phyloP scores from a whole-genome alignment of 2,888 invertebrate genomes.

The Cataglyphis cursor region DNA sequence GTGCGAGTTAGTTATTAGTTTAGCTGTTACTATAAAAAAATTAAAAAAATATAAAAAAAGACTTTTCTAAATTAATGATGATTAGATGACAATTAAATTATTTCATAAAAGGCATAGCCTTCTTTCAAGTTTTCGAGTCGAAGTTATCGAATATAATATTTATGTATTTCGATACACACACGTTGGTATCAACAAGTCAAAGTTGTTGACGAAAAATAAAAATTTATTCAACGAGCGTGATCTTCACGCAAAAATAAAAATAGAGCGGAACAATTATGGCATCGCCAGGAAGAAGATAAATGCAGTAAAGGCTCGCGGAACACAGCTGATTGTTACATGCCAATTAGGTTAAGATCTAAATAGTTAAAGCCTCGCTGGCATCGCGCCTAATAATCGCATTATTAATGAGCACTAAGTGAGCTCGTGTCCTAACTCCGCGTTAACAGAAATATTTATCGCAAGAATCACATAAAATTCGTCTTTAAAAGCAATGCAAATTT shows the following conservation, averaged over 20 bases:
- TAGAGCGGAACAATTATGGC: slow-evolving; percentile 66
- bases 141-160: slow-evolving; percentile 4
- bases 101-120: not conserved
- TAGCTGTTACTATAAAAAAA: not conserved
- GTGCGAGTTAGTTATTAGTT: not conserved
- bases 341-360: slow-evolving; percentile 83
- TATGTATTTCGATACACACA: slow-evolving; percentile 38
- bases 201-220: slow-evolving; percentile 65
- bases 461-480: not conserved
- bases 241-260: slow-evolving; percentile 26
- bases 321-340: slow-evolving; percentile 82
- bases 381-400: slow-evolving; percentile 83
- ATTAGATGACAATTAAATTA: not conserved
- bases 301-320: slow-evolving; percentile 80
- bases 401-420: slow-evolving; percentile 79
- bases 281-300: slow-evolving; percentile 79
- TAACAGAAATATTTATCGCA: slow-evolving; percentile 19
- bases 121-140: not conserved
- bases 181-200: slow-evolving; percentile 65
- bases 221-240: slow-evolving; percentile 69
- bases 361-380: slow-evolving; percentile 80
- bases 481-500: not conserved
- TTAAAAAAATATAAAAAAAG: not conserved
- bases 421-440: slow-evolving; percentile 21
- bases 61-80: not conserved